Percentiles rank a stretch among this genome's conserved stretches.
Conservation (phyloP, 2,797 vertebrate species). For the Alauda arvensis region DNA sequence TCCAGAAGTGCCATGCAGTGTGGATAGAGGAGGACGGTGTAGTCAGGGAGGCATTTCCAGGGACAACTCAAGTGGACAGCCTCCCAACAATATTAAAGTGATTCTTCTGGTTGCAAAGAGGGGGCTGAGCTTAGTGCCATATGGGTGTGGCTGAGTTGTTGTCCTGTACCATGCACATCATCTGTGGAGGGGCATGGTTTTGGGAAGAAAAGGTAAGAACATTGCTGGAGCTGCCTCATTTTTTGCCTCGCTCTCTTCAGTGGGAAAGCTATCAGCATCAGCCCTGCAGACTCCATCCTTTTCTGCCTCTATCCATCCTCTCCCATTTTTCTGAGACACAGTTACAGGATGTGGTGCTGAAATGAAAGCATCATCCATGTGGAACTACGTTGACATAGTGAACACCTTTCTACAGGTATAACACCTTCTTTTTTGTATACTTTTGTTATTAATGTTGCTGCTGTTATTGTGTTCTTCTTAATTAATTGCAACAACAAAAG, state of each 20-base stretch:
- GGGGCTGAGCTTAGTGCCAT: background rate
- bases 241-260: background rate
- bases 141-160: background rate
- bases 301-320: background rate
- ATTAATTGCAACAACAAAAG: background rate
- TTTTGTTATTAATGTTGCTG: background rate
- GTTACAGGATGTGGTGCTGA: background rate
- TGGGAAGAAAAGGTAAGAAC: background rate
- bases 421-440: background rate
- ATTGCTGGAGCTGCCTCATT: rapidly evolving
- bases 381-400: background rate
- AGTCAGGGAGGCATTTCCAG: background rate
- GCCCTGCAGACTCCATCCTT: background rate
- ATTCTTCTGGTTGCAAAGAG: background rate
- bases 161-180: background rate
- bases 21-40: background rate
- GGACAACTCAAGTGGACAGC: background rate
- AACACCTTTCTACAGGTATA: background rate
- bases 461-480: background rate
- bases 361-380: background rate
- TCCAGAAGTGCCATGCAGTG: background rate
- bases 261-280: background rate
- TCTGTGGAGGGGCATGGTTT: background rate
- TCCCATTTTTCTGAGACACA: background rate
- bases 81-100: background rate